Evolutionary conservation across 2,888 invertebrate species (phyloP), one percentile per base, ranked within the genome.

Genomic region (Temnothorax unifasciatus): DNA sequence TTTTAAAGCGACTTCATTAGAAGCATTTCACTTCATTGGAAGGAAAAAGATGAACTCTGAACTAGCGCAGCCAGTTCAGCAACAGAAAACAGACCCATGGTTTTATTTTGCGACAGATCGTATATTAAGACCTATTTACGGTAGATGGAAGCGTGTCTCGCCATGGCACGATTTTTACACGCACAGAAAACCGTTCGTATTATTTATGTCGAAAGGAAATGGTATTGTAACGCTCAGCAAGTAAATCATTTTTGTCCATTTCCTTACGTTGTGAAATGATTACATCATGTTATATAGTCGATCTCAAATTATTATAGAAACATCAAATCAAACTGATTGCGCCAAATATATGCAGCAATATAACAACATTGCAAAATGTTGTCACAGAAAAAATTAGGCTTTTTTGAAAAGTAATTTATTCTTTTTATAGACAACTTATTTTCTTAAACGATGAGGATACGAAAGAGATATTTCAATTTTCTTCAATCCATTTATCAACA

Each of bases 91-190:
- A 29, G 29, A 29, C 29, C 29, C 3, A 79, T 61, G n/a, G 13
- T 73, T 41, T 34, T 38, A 71, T 25, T 50, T 79, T 71, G 11
- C 13, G 29, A 76, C 41, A 47, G 25, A 66, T 52, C 25, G 2
- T 61, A 41, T 44, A 21, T 77, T 68, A 77, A 68, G 11, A 54
- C n/a, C 9, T 25, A 52, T 69, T 77, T 68, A 64, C 34, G 5
- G 3, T 64, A 64, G 59, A 74, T 44, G 75, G 64, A 75, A 44
- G 44, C 74, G 74, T 34, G 64, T 75, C 64, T 75, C 34, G 47
- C 75, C 64, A 21, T n/a, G n/a, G n/a, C 15, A 74, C 29, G 18
- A 1, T 75, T 75, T 75, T 18, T 44, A 74, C n/a, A 74, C 38
- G 21, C 52, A 71, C 29, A 50, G 69, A n/a, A 38, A 69, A 29